Evolutionary conservation across 1,140 invertebrate genomes (phyloP), one percentile per base, ranked within the genome.

Genomic region (Eurosta solidaginis): DNA sequence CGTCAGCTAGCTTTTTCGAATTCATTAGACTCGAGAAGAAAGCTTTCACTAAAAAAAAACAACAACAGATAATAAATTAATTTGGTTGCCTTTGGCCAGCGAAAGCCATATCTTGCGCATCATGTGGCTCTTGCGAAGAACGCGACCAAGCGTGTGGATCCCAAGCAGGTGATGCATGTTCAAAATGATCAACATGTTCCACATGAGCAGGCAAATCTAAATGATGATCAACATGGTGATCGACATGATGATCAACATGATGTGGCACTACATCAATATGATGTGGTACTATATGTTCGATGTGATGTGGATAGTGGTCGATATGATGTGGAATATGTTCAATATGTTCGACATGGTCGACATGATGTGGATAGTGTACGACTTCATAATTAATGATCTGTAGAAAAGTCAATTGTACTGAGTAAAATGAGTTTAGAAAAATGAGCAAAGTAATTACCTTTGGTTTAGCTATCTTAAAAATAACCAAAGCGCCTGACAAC

Each of bases 381-480:
- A 95, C 93, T 89, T 96, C 94, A 84, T 95, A 95, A 87, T 93
- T 93, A 75, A 93, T 92, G 80, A 90, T 88, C 88, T 89, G 74
- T 27, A 74, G 36, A 76, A 82, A 79, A 54, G 75, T 50, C 27
- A 76, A 20, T 77, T 73, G 52, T 27, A 76, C 40, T 36, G 77
- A 25, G 25, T 1, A 54, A 33, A 22, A n/a, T 36, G 27, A 36
- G 14, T 63, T 22, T 9, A 63, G 14, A 22, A 36, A 14, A 52
- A n/a, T n/a, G 17, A 27, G 27, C 9, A 29, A 47, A 52, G 14
- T 9, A 47, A 27, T 68, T 79, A 94, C 92, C 85, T 95, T 95
- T 77, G 94, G 94, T 82, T 95, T 95, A 77, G 94, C 93, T 82
- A 95, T 91, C 88, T 95, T 95, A 89, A 95, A 95, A 83, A 95